A percentile compares a stretch with the other conserved stretches of the same genome.
Evolutionary conservation across 2,113 vertebrate genomes (phyloP).

Genomic region (Aspidoscelis tigris): DNA sequence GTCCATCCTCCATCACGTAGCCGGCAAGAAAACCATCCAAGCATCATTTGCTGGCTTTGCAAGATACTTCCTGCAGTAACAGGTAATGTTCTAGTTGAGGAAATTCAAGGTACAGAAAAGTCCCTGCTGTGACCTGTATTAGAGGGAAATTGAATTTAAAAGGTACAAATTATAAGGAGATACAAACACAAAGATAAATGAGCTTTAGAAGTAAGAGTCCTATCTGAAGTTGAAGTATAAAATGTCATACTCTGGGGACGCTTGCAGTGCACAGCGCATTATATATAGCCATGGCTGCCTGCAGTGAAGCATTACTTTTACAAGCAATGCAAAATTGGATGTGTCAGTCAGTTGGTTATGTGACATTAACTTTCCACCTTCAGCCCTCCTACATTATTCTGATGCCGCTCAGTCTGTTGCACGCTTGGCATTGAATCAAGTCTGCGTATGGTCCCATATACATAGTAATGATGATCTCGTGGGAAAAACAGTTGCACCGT

Average conservation of each 20-base stretch:
- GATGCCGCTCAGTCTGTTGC: not conserved
- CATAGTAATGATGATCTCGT: slow-evolving; percentile 16
- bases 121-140: not conserved
- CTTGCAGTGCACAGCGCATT: not conserved
- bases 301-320: slow-evolving; percentile 12
- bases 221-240: slow-evolving; percentile 18
- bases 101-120: not conserved
- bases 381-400: not conserved
- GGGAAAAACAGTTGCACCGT: not conserved
- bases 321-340: not conserved
- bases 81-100: not conserved
- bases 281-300: not conserved
- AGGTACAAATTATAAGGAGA: not conserved
- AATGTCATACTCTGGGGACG: slow-evolving; percentile 29
- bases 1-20: too few relatives aligned
- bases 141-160: slow-evolving; percentile 15
- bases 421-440: not conserved
- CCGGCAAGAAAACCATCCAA: not conserved
- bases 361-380: not conserved
- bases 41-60: not conserved
- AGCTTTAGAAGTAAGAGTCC: slow-evolving; percentile 1
- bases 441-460: slow-evolving; percentile 23
- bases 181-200: slow-evolving; percentile 5
- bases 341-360: slow-evolving; percentile 27
- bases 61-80: not conserved